Evolutionary conservation across 2,797 vertebrate genomes (phyloP), one percentile per base, ranked within the genome.

Genomic region (Aphelocoma californica): DNA sequence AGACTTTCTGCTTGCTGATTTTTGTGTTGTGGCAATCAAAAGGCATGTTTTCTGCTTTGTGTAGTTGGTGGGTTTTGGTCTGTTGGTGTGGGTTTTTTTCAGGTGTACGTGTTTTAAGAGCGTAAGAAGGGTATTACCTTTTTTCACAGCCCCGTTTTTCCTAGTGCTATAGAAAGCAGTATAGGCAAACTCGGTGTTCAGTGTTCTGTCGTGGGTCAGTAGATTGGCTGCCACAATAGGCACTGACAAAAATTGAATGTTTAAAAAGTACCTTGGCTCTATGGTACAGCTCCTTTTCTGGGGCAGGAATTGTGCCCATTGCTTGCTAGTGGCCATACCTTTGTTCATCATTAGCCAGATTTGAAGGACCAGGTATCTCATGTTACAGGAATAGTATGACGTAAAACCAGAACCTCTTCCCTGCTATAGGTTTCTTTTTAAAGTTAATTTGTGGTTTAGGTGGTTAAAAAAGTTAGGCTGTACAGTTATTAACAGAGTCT

Each of bases 111-210:
- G 38, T 81, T 78, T 50, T 71, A n/a, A 48, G 36, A 50, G 15
- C 1, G 0, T 54, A 19, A 66, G 51, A 75, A 32, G 7, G 8
- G 2, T 31, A 14, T 42, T 48, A 7, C 4, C 4, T 17, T 25
- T 87, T 71, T 60, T 28, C 32, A 15, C 4, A 16, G 4, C 4
- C 8, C 2, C 1, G 0, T 32, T 86, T 87, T 78, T 57, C 48
- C 45, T 51, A 36, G 9, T 77, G 15, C 10, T 60, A 1, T 25
- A 10, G 34, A 58, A 81, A 57, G 12, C 24, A 71, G 16, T 7
- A 1, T 12, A 29, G 38, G 24, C 12, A 73, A 77, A 42, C 7
- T 38, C 3, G 44, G 3, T 24, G 14, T 24, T 31, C 23, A 15
- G 14, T 32, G 21, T 45, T 85, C 64, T 72, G 34, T 28, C 10